Percentiles rank a stretch among this genome's conserved stretches.
Conservation (phyloP, 2,797 vertebrate species). For the Gobio occitaniae region DNA sequence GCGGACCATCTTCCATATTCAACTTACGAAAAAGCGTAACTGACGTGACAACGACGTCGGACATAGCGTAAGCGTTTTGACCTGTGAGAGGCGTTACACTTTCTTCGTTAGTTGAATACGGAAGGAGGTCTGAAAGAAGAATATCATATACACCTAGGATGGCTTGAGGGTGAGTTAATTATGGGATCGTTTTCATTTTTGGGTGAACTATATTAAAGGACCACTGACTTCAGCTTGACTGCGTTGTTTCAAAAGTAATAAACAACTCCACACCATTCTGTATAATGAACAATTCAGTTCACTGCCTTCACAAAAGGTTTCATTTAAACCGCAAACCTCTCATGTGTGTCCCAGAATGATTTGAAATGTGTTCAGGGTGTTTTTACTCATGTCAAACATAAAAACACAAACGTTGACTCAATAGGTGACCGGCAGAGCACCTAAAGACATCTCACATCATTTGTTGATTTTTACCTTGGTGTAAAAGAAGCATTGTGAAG, state of each 20-base stretch:
- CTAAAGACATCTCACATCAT: slow-evolving; percentile 7
- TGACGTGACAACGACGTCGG: no score
- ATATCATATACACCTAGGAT: no score
- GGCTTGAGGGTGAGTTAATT: no score
- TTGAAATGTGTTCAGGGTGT: slow-evolving; percentile 15
- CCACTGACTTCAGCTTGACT: background rate
- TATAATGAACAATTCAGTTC: background rate
- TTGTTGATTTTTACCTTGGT: slow-evolving; percentile 32
- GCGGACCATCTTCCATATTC: no score
- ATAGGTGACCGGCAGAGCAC: slow-evolving; percentile 23
- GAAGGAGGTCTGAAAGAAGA: no score
- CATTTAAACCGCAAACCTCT: slow-evolving; percentile 10
- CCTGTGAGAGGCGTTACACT: no score
- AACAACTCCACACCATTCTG: background rate
- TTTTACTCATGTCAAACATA: slow-evolving; percentile 33
- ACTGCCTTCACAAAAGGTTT: slow-evolving; percentile 5
- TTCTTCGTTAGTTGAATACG: no score
- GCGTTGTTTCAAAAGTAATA: background rate
- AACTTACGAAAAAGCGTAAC: no score
- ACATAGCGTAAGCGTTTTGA: no score
- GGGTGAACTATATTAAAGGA: background rate
- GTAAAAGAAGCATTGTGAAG: slow-evolving; percentile 1
- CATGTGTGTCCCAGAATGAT: slow-evolving; percentile 10
- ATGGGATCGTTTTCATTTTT: no score
- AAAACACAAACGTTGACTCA: slow-evolving; percentile 24